Base-by-base conservation (phyloP, 1,140 invertebrate species). In the Orchesella cincta region DNA sequence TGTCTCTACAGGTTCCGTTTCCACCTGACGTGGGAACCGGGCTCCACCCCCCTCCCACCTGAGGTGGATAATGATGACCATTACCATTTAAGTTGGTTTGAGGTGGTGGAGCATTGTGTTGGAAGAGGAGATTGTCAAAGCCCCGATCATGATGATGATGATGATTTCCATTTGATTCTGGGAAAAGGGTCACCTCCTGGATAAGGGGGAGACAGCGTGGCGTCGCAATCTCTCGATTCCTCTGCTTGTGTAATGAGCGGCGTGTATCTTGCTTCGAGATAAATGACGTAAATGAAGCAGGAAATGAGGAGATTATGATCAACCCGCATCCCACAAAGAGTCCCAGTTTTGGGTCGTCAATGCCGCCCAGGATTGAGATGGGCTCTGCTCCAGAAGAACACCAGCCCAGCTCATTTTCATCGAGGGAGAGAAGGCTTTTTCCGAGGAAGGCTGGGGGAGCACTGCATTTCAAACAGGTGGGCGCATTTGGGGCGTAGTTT, bases 161-260 rank as follows among this genome's bases (percentile, higher is more conserved):
- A 2, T 67, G 3, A 33, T 67, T 67, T 12, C 62, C 62, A n/a
- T 67, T 67, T 26, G 8, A 14, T 16, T 67, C 62, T 5, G 12
- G 26, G 8, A 67, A 57, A 5, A 57, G 26, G 5, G 54, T 5
- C 8, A 23, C 54, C 12, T 57, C 62, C 29, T 8, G n/a, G 23
- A 67, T 26, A 29, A 31, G 62, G 62, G 2, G 62, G 62, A 2
- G n/a, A 67, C 62, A 14, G 62, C n/a, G 62, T n/a, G 62, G 62
- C 23, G 62, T 67, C 3, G 62, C 62, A n/a, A 67, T 73, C 46
- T 73, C 62, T 16, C 52, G 86, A 83, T 18, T 89, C 83, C 80
- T 91, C 90, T 79, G 90, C 90, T 84, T 92, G 91, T 92, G 84
- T 92, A 92, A 36, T 89, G 89, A 18, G 90, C 91, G 0, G 90